Evolutionary conservation across 2,113 vertebrate species (phyloP).

Genomic region (Trematocara nigrifrons): DNA sequence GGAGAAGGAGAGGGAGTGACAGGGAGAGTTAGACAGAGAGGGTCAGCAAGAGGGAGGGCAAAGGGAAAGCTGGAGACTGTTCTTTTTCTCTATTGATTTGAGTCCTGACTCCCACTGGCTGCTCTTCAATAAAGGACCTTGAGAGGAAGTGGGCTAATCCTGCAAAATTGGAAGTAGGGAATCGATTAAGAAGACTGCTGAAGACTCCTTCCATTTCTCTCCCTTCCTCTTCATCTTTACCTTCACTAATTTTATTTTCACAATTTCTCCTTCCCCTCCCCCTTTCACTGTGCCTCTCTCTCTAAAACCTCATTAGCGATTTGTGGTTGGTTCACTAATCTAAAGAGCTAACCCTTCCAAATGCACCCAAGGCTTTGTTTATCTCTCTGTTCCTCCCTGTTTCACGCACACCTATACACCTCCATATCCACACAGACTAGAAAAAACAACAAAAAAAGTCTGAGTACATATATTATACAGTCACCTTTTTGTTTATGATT

Average conservation of each 20-base stretch:
- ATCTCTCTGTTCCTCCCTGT: neutral
- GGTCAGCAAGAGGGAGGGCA: slow-evolving; percentile 32
- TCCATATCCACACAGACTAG: neutral
- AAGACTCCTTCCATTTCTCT: slow-evolving; percentile 49
- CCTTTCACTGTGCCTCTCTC: slow-evolving; percentile 7
- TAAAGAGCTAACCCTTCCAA: slow-evolving; percentile 4
- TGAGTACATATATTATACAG: neutral
- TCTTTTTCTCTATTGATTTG: slow-evolving; percentile 71
- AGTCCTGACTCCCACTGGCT: slow-evolving; percentile 62
- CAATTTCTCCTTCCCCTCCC: neutral
- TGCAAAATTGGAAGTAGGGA: slow-evolving; percentile 65
- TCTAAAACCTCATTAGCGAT: slow-evolving; percentile 54
- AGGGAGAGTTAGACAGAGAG: slow-evolving; percentile 21
- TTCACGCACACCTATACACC: neutral
- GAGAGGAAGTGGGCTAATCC: slow-evolving; percentile 74
- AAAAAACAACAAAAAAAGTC: neutral
- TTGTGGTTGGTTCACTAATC: slow-evolving; percentile 15
- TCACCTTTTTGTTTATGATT: slow-evolving; percentile 18
- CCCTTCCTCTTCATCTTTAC: slow-evolving; percentile 35
- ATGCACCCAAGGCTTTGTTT: slow-evolving; percentile 12
- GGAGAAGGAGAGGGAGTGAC: slow-evolving; percentile 20
- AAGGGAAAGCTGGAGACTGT: slow-evolving; percentile 55
- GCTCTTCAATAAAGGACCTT: slow-evolving; percentile 57
- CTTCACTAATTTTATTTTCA: slow-evolving; percentile 51
- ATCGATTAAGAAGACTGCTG: slow-evolving; percentile 69